Evolutionary conservation across 2,888 invertebrate genomes (phyloP), one percentile per base, ranked within the genome.

Genomic region (Stramonita haemastoma): DNA sequence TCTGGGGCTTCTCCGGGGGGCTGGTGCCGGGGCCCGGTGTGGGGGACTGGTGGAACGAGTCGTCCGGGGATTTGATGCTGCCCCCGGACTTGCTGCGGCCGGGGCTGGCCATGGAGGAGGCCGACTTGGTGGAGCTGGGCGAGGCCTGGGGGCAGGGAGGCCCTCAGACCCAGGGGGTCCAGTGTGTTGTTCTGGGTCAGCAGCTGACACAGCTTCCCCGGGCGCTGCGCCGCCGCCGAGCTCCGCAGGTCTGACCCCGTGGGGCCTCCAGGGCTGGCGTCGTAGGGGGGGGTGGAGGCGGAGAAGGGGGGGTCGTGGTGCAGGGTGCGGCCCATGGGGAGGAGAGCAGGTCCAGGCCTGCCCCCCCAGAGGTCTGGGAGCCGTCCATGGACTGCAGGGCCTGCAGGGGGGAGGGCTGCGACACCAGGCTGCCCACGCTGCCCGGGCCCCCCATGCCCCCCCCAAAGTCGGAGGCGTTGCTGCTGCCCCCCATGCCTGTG

Each of bases 1-100:
- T 95, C 92, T 95, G 95, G 8, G 95, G 95, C 88, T 94, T 94
- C 90, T 95, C 94, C 17, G 93, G 94, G 13, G 94, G 95, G 86
- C 94, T 94, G 84, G 93, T 93, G 8, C 94, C 94, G 0, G 94
- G 94, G 8, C 95, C 94, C 0, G 94, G 94, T 81, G 94, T 94
- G 0, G 95, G 95, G 0, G 94, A 95, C 91, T 94, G 94, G 79
- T 92, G 93, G 85, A 93, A 90, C 87, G 92, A 93, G 87, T 94
- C 94, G 2, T 92, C 91, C 0, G 94, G 93, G 34, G 95, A 94
- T 91, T 93, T 93, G 29, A 91, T 86, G 32, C 86, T 34, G 17
- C 79, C 79, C 85, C 91, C 70, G 66, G 89, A 13, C 79, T 89
- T 56, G 87, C 86, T 66, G 17, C 57, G 22, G 15, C 86, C 81